Percentiles rank a stretch among this genome's conserved stretches.
Conservation (phyloP, 2,797 vertebrate species). For the Gephyroberyx darwinii region DNA sequence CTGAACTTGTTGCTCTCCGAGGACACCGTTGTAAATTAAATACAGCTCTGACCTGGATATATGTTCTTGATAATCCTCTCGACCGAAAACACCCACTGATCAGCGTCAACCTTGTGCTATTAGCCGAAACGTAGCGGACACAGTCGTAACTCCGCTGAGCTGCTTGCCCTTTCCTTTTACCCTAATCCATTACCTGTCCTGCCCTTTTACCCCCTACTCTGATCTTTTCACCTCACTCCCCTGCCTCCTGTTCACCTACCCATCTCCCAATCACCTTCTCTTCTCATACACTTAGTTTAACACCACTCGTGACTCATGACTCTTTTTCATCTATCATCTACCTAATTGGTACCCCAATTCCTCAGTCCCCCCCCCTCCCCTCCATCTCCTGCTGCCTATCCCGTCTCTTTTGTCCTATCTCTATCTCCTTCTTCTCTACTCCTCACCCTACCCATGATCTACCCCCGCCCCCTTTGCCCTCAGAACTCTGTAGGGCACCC, state of each 20-base stretch:
- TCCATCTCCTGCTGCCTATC: not conserved
- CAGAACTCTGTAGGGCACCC: conserved; percentile 79
- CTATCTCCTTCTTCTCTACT: conserved; percentile 45
- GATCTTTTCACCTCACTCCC: not conserved
- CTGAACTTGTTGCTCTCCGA: conserved; percentile 49
- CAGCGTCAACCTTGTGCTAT: not conserved
- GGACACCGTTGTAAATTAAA: no score
- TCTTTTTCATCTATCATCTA: conserved; percentile 12
- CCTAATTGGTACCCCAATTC: not conserved
- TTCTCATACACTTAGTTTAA: conserved; percentile 35
- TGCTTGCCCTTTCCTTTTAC: not conserved
- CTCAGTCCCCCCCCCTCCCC: not conserved
- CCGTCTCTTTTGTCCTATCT: conserved; percentile 42
- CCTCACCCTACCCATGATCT: conserved; percentile 39
- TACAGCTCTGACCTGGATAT: no score
- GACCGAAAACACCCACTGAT: conserved; percentile 3
- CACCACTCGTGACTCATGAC: conserved; percentile 44
- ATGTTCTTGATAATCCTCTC: not conserved
- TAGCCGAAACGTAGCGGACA: no score
- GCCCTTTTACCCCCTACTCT: not conserved
- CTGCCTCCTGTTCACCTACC: not conserved
- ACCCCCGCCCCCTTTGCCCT: conserved; percentile 39
- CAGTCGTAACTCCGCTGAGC: no score
- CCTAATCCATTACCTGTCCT: not conserved
- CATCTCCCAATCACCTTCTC: conserved; percentile 5